Evolutionary conservation across 2,797 vertebrate genomes (phyloP).

Genomic region (Danionella dracula): DNA sequence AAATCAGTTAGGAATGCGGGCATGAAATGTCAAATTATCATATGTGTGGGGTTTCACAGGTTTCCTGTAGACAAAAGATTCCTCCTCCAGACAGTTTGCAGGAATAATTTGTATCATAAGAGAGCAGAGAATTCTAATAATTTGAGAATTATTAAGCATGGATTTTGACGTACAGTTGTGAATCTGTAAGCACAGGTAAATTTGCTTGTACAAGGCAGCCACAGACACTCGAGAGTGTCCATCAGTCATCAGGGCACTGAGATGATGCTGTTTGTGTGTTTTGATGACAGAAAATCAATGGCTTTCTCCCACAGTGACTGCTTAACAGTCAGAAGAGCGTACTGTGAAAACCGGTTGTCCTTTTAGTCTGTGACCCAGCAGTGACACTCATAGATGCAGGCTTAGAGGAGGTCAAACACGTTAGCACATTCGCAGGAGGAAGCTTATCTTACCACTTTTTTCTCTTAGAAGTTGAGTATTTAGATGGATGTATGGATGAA

Average conservation of each 20-base stretch:
- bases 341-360: conserved; percentile 33
- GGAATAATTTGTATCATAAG: conserved; percentile 35
- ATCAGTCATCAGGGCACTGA: conserved; percentile 40
- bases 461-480: too few species aligned
- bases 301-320: conserved; percentile 35
- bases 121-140: conserved; percentile 1
- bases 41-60: conserved; percentile 43
- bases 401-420: conserved; percentile 4
- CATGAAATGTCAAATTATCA: conserved; percentile 52
- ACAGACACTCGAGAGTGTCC: conserved; percentile 28
- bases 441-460: too few species aligned
- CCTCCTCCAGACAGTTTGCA: conserved; percentile 39
- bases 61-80: conserved; percentile 38
- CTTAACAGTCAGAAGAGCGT: conserved; percentile 40
- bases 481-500: too few species aligned
- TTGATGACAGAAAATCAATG: conserved; percentile 48
- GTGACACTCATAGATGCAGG: conserved; percentile 18
- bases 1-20: conserved; percentile 38
- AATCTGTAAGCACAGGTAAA: conserved; percentile 30
- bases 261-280: conserved; percentile 42
- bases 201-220: conserved; percentile 23
- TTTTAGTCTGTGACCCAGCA: conserved; percentile 42
- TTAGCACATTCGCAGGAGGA: conserved; percentile 14
- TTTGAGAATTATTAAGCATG: conserved; percentile 1
- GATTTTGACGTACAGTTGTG: conserved; percentile 2